Percentiles rank a stretch among this genome's conserved stretches.
Evolutionary conservation across 2,888 invertebrate genomes (phyloP).

Genomic region (Megaustenia siamemsis): DNA sequence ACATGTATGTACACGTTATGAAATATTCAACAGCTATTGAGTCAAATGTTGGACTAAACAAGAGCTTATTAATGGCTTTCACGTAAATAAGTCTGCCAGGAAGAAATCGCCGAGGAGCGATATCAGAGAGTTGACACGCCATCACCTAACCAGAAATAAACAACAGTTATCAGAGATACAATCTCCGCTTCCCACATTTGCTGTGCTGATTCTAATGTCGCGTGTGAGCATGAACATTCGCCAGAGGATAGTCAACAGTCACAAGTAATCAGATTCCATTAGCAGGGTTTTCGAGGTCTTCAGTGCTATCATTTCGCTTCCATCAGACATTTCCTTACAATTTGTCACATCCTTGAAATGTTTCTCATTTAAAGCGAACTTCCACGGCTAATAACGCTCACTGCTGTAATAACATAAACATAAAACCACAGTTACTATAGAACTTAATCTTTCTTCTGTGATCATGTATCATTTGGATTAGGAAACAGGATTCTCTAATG

Average conservation of each 20-base stretch:
- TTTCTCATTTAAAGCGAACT: neutral
- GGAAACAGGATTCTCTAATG: no score
- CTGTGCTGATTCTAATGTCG: slow-evolving; percentile 13
- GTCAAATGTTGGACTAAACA: no score
- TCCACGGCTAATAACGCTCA: no score
- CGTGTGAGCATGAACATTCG: slow-evolving; percentile 41
- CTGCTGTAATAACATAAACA: no score
- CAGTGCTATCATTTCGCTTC: neutral
- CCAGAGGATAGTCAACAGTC: slow-evolving; percentile 17
- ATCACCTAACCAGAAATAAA: slow-evolving; percentile 26
- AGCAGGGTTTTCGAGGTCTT: slow-evolving; percentile 10
- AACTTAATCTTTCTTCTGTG: no score
- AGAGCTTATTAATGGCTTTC: neutral
- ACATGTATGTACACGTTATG: no score
- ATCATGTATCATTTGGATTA: no score
- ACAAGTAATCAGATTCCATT: slow-evolving; percentile 50
- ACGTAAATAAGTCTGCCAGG: neutral
- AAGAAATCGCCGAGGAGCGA: slow-evolving; percentile 14
- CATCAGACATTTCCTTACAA: neutral
- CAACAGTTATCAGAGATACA: slow-evolving; percentile 33
- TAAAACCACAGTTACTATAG: no score
- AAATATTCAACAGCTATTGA: no score
- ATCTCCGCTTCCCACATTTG: slow-evolving; percentile 21
- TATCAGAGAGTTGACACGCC: slow-evolving; percentile 33
- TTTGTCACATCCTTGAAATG: neutral